These are phyloP conservation scores for Sicus ferrugineus DNA, from an alignment of 2,888 invertebrate genomes.

Conservation along the genomic window DNA sequence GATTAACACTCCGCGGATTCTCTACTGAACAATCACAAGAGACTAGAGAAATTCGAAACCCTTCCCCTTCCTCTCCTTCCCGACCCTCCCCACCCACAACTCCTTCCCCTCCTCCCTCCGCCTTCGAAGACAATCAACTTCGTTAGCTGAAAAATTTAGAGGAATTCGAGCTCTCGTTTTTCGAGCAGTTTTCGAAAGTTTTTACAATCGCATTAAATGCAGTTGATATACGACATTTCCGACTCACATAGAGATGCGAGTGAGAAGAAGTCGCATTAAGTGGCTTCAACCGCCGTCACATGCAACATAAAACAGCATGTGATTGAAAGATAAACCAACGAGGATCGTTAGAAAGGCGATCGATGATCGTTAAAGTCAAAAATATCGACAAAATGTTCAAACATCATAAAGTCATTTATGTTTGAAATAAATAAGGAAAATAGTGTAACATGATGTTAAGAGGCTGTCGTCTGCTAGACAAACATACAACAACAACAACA, in stretches of 20 bases:
- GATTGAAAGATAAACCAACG: neutral
- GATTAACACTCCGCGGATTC: too few relatives aligned
- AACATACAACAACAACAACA: neutral
- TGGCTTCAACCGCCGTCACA: neutral
- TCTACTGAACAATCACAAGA: neutral
- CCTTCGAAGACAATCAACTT: neutral
- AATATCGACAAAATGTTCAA: neutral
- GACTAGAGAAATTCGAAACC: neutral
- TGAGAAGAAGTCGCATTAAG: neutral
- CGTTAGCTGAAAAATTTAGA: neutral
- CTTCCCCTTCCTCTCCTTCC: too few relatives aligned
- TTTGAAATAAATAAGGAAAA: neutral
- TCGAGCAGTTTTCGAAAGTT: neutral
- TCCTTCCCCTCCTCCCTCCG: neutral
- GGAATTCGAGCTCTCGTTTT: neutral
- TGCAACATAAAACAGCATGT: slow-evolving; percentile 6
- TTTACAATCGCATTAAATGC: neutral
- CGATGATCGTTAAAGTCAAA: neutral
- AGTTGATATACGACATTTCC: neutral
- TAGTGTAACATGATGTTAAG: neutral
- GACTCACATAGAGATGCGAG: neutral
- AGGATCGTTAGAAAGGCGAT: neutral
- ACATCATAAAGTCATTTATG: neutral
- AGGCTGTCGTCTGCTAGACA: neutral
- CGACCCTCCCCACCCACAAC: too few relatives aligned